Percentiles rank a stretch among this genome's conserved stretches.
These are phyloP conservation scores for Lithophane leautieri DNA, from an alignment of 2,888 invertebrate species.

Conservation along the genomic window DNA sequence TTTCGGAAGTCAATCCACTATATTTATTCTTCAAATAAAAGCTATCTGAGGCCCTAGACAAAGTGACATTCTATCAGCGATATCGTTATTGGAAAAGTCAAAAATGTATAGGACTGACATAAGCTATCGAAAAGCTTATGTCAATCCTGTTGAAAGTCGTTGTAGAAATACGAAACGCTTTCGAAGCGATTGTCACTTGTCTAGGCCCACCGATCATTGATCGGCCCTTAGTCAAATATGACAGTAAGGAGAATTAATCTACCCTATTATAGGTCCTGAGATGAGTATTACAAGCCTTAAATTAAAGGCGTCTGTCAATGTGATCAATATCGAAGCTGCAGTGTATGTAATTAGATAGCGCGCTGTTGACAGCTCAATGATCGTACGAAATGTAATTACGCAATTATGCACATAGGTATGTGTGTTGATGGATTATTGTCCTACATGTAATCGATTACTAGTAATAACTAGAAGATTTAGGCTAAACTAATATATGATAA, in stretches of 20 bases:
- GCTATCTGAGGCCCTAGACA: too few species aligned
- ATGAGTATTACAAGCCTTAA: background rate
- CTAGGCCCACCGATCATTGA: too few species aligned
- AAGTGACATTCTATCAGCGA: too few species aligned
- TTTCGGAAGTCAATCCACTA: background rate
- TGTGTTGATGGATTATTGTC: conserved; percentile 13
- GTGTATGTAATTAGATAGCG: conserved; percentile 40
- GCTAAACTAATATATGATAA: background rate
- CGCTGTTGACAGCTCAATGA: conserved; percentile 29
- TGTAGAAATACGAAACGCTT: too few species aligned
- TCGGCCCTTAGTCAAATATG: background rate
- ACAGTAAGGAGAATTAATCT: background rate
- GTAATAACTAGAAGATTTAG: background rate
- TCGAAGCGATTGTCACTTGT: too few species aligned
- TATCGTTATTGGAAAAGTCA: too few species aligned
- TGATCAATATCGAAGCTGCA: background rate
- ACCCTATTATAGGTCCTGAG: background rate
- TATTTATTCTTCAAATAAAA: background rate
- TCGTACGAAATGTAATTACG: conserved; percentile 31
- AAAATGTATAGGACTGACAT: too few species aligned
- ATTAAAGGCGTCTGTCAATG: conserved; percentile 29
- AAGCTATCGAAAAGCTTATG: too few species aligned
- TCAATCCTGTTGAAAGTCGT: too few species aligned
- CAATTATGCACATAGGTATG: background rate
- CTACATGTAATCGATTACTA: conserved; percentile 1